Conservation (phyloP, 2,113 vertebrate genomes). For the Hydrolagus affinis region DNA sequence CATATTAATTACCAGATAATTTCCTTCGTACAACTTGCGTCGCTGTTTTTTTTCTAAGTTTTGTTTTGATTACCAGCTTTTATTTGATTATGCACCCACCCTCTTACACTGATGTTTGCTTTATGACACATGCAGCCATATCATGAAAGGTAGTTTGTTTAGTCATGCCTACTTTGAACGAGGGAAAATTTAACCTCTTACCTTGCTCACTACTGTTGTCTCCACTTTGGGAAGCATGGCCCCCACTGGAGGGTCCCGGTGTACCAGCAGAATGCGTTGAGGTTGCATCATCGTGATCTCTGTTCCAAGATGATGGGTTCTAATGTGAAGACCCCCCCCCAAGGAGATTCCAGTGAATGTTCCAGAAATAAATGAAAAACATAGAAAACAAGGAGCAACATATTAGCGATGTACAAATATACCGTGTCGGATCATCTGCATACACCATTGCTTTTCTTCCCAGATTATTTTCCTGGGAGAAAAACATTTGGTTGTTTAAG, state of each 20-base stretch:
- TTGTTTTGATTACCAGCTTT: constrained; percentile 12
- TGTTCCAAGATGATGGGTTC: constrained; percentile 94
- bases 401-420: constrained; percentile 62
- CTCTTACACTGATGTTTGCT: constrained; percentile 43
- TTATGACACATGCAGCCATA: constrained; percentile 51
- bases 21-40: neutral
- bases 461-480: neutral
- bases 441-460: neutral
- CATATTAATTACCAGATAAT: neutral
- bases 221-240: constrained; percentile 95
- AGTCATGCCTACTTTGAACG: constrained; percentile 52
- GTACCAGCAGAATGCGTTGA: constrained; percentile 98
- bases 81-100: neutral
- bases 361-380: constrained; percentile 70
- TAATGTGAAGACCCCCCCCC: constrained; percentile 61
- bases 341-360: constrained; percentile 67
- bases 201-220: constrained; percentile 99
- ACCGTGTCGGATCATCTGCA: neutral
- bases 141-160: constrained; percentile 51
- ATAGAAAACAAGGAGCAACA: constrained; percentile 54
- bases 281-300: constrained; percentile 97
- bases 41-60: neutral
- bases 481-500: neutral
- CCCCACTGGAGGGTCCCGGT: constrained; percentile 96
- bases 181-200: constrained; percentile 66